Base-by-base conservation (phyloP, 2,888 invertebrate species). In the Sinodicranocentrus sp. region DNA sequence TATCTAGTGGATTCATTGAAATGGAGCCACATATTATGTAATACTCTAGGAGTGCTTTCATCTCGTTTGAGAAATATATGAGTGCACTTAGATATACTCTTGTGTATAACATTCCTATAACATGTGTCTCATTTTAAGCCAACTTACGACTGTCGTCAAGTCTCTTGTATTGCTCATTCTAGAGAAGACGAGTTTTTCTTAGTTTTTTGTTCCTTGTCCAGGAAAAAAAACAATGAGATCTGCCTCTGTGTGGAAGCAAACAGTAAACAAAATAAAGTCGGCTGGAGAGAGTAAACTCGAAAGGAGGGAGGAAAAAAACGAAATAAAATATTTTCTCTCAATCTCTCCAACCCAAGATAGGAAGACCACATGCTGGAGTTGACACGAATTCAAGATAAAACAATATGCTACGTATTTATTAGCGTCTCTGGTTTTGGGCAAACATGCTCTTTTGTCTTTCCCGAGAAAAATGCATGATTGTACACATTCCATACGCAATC, bases 401-500 rank as follows among this genome's bases (percentile, higher is more conserved):
- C 71, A 71, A 71, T 71, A 71, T 71, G 70, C 70, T 70, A 52
- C 70, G 21, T 71, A 54, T 71, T 54, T 54, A 71, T 57, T 71
- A 70, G 54, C 33, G 13, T 28, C 33, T 3, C 5, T 28, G 54
- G 10, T 39, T 65, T 48, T 48, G 2, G 10, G 5, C 48, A 48
- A n/a, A 33, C 33, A 10, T 33, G 5, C 48, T 48, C n/a, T 48
- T 48, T 6, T 48, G 48, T 48, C 48, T 48, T 48, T n/a, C n/a
- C n/a, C n/a, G 48, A 39, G 48, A 48, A 33, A 10, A 6, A 33
- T 33, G 33, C 10, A 33, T 33, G 33, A n/a, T n/a, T n/a, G n/a
- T n/a, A n/a, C n/a, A n/a, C n/a, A n/a, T n/a, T n/a, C n/a, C n/a
- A n/a, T n/a, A n/a, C n/a, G n/a, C n/a, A n/a, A n/a, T n/a, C n/a